Conservation (phyloP, 2,113 vertebrate species). For the Hipposideros armiger region DNA sequence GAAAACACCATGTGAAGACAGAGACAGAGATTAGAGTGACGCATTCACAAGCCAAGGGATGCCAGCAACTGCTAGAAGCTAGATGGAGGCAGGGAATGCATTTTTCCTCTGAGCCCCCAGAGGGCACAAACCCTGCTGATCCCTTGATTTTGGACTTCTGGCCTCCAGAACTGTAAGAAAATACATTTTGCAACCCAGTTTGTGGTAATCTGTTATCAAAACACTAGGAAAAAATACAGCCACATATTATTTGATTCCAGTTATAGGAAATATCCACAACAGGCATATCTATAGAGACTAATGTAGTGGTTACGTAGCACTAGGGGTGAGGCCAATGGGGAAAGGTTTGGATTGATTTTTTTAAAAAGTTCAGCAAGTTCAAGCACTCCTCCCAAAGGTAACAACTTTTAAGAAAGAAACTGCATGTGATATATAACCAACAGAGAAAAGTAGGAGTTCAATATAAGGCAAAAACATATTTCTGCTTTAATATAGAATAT, state of each 20-base stretch:
- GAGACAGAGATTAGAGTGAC: neutral
- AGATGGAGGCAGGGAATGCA: neutral
- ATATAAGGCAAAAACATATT: constrained; percentile 21
- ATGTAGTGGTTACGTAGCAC: neutral
- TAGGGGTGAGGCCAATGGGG: too few relatives aligned
- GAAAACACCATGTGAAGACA: neutral
- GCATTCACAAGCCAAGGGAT: neutral
- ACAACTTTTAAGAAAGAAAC: neutral
- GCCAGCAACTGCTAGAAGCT: neutral
- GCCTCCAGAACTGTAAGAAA: neutral
- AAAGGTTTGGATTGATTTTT: neutral
- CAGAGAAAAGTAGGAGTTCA: neutral
- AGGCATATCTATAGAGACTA: neutral
- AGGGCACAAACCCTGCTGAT: neutral
- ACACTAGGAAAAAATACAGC: neutral
- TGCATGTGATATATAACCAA: neutral
- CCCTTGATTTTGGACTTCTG: neutral
- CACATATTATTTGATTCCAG: neutral
- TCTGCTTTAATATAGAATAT: neutral
- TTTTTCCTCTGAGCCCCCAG: neutral
- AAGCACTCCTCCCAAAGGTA: neutral
- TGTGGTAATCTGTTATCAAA: neutral
- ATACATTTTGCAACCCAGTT: neutral
- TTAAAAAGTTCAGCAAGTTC: neutral
- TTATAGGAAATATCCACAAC: neutral